These are phyloP conservation scores for Cichlasoma orientale DNA, from an alignment of 2,797 vertebrate species.

Conservation along the genomic window DNA sequence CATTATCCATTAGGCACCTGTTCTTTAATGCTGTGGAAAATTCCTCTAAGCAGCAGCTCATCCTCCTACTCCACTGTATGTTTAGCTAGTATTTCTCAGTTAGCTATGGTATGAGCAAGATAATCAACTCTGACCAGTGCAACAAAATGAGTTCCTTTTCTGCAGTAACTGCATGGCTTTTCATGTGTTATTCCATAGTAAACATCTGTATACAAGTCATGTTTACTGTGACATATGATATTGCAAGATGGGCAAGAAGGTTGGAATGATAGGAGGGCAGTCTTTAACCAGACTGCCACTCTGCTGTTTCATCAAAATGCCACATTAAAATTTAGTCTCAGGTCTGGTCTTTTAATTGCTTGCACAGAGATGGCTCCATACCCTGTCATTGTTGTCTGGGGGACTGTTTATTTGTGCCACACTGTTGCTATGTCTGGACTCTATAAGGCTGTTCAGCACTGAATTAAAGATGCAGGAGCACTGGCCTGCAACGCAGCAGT, in stretches of 20 bases:
- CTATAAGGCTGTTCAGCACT: conserved; percentile 28
- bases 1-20: neutral
- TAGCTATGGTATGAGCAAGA: neutral
- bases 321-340: conserved; percentile 21
- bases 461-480: conserved; percentile 62
- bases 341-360: conserved; percentile 19
- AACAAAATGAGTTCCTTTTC: neutral
- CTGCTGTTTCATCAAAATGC: conserved; percentile 32
- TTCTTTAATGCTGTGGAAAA: neutral
- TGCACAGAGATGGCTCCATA: conserved; percentile 6
- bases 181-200: neutral
- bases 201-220: neutral
- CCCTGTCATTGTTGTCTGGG: conserved; percentile 41
- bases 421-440: conserved; percentile 48
- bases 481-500: conserved; percentile 43
- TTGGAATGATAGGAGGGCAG: neutral
- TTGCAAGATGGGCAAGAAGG: conserved; percentile 3
- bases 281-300: conserved; percentile 11
- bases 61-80: neutral
- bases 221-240: conserved; percentile 19
- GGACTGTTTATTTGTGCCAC: conserved; percentile 57
- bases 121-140: neutral
- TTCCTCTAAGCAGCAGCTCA: neutral
- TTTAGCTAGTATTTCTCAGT: neutral
- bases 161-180: neutral